These are phyloP conservation scores for Silurus lanzhouensis DNA, from an alignment of 2,797 vertebrate genomes.

Conservation along the genomic window DNA sequence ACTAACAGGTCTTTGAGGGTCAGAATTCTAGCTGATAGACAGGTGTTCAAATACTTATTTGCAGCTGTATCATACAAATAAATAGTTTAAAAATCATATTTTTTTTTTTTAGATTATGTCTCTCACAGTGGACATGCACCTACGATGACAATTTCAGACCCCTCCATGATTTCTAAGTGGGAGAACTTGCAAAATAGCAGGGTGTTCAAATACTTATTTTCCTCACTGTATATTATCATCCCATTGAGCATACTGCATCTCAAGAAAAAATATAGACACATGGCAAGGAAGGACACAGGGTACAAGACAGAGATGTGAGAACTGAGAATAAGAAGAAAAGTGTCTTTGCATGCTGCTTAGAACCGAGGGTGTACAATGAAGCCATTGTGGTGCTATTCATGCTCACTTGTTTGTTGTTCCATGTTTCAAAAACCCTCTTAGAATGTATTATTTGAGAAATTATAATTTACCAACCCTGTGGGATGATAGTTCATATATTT, in stretches of 20 bases:
- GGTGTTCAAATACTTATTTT: too few relatives aligned
- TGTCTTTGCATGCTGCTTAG: slow-evolving; percentile 26
- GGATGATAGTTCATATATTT: slow-evolving; percentile 14
- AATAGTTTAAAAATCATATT: too few relatives aligned
- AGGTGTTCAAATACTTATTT: too few relatives aligned
- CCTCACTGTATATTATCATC: too few relatives aligned
- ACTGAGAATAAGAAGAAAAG: slow-evolving; percentile 30
- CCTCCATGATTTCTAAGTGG: too few relatives aligned
- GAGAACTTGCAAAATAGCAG: too few relatives aligned
- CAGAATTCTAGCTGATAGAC: too few relatives aligned
- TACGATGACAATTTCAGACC: too few relatives aligned
- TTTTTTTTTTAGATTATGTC: too few relatives aligned
- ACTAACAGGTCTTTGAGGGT: too few relatives aligned
- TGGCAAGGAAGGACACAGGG: slow-evolving; percentile 36
- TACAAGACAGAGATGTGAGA: slow-evolving; percentile 19
- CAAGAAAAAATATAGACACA: neutral
- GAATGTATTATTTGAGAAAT: neutral
- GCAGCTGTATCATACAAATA: too few relatives aligned
- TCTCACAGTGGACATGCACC: too few relatives aligned
- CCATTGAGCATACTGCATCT: neutral
- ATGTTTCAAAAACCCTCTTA: slow-evolving; percentile 25
- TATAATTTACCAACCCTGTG: neutral
- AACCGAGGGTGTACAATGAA: slow-evolving; percentile 36
- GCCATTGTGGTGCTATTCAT: slow-evolving; percentile 44
- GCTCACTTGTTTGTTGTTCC: slow-evolving; percentile 39